Evolutionary conservation across 2,113 vertebrate species (phyloP), one percentile per base, ranked within the genome.

Genomic region (Octodon degus): DNA sequence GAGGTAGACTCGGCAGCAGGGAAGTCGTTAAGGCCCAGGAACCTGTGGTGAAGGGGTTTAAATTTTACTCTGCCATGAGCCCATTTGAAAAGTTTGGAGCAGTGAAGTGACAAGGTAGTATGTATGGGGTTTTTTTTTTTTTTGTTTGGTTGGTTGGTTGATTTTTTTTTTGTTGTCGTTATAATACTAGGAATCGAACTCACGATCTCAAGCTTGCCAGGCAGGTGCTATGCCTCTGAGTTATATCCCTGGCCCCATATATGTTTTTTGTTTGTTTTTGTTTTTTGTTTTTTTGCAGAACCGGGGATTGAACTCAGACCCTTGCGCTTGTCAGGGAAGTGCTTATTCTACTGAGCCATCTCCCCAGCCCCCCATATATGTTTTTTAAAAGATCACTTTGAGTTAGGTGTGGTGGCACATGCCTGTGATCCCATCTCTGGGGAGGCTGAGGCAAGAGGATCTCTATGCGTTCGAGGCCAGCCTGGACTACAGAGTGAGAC

Each of bases 71-170:
- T n/a, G 58, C 63, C 22, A 14, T 17, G 43, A 72, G 85, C 25
- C 1, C 76, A 40, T 89, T 65, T 50, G 60, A 87, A 90, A 81
- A 76, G n/a, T 96, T 88, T 92, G 63, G 40, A 89, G 72, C 94
- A 86, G 68, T 34, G 47, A 84, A 94, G 24, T 70, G 82, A 89
- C 77, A 87, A 90, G 70, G 76, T 65, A 63, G 2, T 34, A 22
- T 67, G 25, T 55, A 14, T 55, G 53, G 3, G 53, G 43, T 43
- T 2, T 43, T 2, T 43, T 43, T 43, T 53, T 55, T 55, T 55
- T 55, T 55, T 55, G 53, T 55, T 55, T 55, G 53, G 13, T 55
- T 55, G 13, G 11, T 55, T 55, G 53, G 53, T 43, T 43, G 43
- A 43, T 43, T 55, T 55, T 55, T 16, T 55, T 14, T 10, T 55